Evolutionary conservation across 2,113 vertebrate genomes (phyloP), one percentile per base, ranked within the genome.

Genomic region (Rattus rattus): DNA sequence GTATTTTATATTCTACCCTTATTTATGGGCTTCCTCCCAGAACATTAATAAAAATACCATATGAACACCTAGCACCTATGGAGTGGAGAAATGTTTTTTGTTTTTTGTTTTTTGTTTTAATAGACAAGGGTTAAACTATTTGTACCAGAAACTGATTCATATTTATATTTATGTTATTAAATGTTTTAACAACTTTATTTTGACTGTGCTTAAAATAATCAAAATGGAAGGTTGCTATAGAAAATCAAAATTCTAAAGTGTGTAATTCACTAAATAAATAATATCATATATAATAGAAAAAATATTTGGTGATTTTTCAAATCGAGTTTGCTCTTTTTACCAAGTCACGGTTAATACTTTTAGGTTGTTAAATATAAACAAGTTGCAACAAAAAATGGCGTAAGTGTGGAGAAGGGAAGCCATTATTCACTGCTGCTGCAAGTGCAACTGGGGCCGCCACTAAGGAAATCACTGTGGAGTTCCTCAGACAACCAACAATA

Each of bases 41-140:
- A 94, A 77, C 59, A 92, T 97, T 97, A 84, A 70, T 88, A 97
- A 92, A 92, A 96, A 67, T 94, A 94, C 87, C 88, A 26, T 26
- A 63, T 96, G 69, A 88, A 91, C 6, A 85, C 19, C 30, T 84
- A 95, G n/a, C 30, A 80, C 36, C 26, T 95, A 30, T 94, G 47
- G 36, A 36, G 61, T 94, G 47, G 36, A 36, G 61, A 93, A 93
- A 76, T 39, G 43, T 5, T 76, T 36, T 88, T 90, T n/a, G n/a
- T n/a, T n/a, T n/a, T n/a, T n/a, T n/a, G n/a, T n/a, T n/a, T n/a
- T n/a, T n/a, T n/a, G n/a, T n/a, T n/a, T n/a, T 70, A 2, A 83
- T 75, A 96, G 16, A 72, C 28, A 26, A 90, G 94, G 3, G 0
- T 19, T 88, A 12, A 19, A 16, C 7, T 63, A 49, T 77, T 92